Evolutionary conservation across 2,113 vertebrate genomes (phyloP), one percentile per base, ranked within the genome.

Genomic region (Charina bottae): DNA sequence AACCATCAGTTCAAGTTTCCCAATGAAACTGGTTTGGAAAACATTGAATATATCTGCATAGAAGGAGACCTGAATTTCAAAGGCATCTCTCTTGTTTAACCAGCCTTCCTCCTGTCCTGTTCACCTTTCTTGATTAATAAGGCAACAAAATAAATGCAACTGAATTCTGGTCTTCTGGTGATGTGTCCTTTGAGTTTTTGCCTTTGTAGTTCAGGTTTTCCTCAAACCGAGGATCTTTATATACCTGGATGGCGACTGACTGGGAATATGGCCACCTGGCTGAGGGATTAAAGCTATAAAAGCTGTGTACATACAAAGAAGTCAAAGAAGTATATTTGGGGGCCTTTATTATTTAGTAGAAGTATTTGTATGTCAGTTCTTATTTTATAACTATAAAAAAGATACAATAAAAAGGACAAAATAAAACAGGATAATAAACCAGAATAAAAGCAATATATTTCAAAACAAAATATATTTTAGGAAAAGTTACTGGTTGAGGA

Each of bases 1-100:
- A 96, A 94, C 4, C 90, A 97, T 28, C 90, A 96, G n/a, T 97
- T 98, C 95, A 97, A 96, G 0, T 97, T 98, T 93, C 97, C 98
- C 1, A 98, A 98, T 92, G 93, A 95, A 13, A 93, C 96, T 83
- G 96, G 90, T 72, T 88, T 96, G n/a, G 1, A 97, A 62, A 93
- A 93, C 78, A 96, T 97, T 93, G 96, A 94, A 91, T 98, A 96
- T 93, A 56, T 97, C 87, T 93, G 95, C 0, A 91, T 93, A 2
- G 92, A 96, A 0, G 98, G 97, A 0, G 97, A 97, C 90, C 94
- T 98, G 91, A 94, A 83, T 55, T 86, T 98, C 89, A 97, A 96
- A 92, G 95, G 96, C 6, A 0, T 98, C 92, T 93, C 96, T 64
- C 96, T 97, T 92, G 96, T 96, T 21, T 98, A 96, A 96, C 55